These are phyloP conservation scores for Cepphus grylle DNA, from an alignment of 2,113 vertebrate genomes.

Conservation along the genomic window DNA sequence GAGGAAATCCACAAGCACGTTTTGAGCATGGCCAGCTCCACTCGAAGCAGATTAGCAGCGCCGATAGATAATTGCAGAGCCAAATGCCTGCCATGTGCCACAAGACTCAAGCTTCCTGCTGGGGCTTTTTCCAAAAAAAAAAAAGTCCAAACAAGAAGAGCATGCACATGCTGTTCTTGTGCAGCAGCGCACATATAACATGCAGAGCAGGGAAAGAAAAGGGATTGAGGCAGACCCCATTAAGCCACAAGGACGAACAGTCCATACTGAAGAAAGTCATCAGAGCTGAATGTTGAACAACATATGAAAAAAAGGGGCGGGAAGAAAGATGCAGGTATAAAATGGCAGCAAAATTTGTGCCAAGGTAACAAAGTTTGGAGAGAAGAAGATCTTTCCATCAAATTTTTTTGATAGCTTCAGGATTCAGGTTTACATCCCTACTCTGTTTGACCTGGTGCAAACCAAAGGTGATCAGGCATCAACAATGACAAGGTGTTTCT, in stretches of 20 bases:
- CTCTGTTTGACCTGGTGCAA: neutral
- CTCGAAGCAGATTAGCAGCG: neutral
- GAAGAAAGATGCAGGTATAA: neutral
- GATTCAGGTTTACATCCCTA: neutral
- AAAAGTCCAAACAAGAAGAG: neutral
- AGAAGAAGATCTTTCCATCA: neutral
- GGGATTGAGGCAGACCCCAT: neutral
- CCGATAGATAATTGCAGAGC: neutral
- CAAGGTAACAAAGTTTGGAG: neutral
- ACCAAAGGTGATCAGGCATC: neutral
- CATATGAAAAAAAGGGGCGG: fast-evolving
- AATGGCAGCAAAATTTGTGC: neutral
- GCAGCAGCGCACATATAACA: too few relatives aligned
- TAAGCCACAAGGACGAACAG: too few relatives aligned
- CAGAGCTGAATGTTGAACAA: neutral
- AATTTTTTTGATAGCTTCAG: neutral
- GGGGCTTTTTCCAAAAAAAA: neutral
- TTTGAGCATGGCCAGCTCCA: neutral
- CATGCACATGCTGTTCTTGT: too few relatives aligned
- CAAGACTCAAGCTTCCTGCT: neutral
- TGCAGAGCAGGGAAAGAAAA: neutral
- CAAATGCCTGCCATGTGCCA: neutral
- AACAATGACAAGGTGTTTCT: neutral
- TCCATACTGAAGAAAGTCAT: fast-evolving
- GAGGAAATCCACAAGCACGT: neutral